Base-by-base conservation (phyloP, 2,888 invertebrate species). In the Rhagophthalmus giganteus region DNA sequence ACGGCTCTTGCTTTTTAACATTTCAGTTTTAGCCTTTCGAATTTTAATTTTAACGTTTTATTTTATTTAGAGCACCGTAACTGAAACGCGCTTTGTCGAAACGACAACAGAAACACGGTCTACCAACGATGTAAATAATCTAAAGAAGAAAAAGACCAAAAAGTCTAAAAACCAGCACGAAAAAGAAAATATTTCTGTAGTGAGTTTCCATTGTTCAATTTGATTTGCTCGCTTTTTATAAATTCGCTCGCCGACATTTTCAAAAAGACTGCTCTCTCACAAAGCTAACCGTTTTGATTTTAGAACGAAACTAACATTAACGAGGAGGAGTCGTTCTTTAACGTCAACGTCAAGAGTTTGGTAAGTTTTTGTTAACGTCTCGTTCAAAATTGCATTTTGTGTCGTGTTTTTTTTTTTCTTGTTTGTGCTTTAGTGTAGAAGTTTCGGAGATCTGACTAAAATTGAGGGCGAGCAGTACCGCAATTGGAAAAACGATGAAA, bases 121-220 rank as follows among this genome's bases (percentile, higher is more conserved):
- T 2, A 60, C 58, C 20, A 67, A 50, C 8, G 62, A 69, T 32
- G 71, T 69, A 34, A 72, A 67, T 50, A 63, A 63, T 9, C 50
- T 74, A 39, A 75, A 75, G 64, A 82, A 80, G 69, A 81, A 80
- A 72, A 83, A 82, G 68, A 77, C 80, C 45, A 84, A 83, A 74
- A 84, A 83, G 69, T 79, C 78, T 38, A 81, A 82, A 70, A 84
- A 81, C 66, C 82, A 82, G 57, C 75, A 77, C 53, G 83, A 83
- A 64, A 83, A 83, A 71, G 83, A 84, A 67, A 84, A 83, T 66
- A 83, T 84, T 67, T 84, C 84, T 57, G 83, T 85, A 76, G 84
- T 84, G 74, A 82, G 81, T 79, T 60, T n/a, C n/a, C n/a, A n/a
- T n/a, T n/a, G n/a, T n/a, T n/a, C n/a, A n/a, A n/a, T n/a, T n/a